Conservation (phyloP, 2,797 vertebrate species). For the Girardinus metallicus region DNA sequence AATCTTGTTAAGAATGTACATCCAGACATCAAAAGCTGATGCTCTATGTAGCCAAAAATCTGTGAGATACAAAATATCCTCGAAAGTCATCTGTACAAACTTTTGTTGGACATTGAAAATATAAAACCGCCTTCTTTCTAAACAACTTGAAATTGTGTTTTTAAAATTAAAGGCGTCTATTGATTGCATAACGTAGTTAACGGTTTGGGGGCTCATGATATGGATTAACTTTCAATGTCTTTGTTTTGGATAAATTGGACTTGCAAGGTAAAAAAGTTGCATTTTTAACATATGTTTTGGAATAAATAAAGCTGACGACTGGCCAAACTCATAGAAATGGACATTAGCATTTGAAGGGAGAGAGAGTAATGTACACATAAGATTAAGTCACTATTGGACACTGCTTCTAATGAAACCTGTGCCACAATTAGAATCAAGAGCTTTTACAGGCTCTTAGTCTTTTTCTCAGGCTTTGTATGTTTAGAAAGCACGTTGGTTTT, state of each 20-base stretch:
- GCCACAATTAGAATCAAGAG: conserved; percentile 3
- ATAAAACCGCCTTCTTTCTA: background rate
- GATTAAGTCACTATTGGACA: background rate
- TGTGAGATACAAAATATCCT: background rate
- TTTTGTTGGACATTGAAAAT: background rate
- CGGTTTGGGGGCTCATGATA: background rate
- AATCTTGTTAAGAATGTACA: conserved; percentile 33
- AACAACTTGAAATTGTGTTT: background rate
- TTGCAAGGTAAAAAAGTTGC: background rate
- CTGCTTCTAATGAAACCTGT: background rate
- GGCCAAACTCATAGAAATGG: background rate
- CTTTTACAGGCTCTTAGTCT: background rate
- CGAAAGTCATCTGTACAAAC: background rate
- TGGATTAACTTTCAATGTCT: background rate
- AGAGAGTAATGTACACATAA: background rate
- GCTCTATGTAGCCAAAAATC: conserved; percentile 27
- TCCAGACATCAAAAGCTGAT: conserved; percentile 14
- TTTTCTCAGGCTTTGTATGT: conserved; percentile 11
- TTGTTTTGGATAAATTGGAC: background rate
- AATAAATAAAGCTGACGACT: background rate
- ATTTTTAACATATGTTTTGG: background rate
- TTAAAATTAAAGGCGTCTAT: background rate
- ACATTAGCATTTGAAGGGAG: background rate
- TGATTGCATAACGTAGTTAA: background rate
- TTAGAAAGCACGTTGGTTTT: conserved; percentile 21